Evolutionary conservation across 53 echinoderm and acorn worm species (phyloP).

Genomic region (Antedon mediterranea): DNA sequence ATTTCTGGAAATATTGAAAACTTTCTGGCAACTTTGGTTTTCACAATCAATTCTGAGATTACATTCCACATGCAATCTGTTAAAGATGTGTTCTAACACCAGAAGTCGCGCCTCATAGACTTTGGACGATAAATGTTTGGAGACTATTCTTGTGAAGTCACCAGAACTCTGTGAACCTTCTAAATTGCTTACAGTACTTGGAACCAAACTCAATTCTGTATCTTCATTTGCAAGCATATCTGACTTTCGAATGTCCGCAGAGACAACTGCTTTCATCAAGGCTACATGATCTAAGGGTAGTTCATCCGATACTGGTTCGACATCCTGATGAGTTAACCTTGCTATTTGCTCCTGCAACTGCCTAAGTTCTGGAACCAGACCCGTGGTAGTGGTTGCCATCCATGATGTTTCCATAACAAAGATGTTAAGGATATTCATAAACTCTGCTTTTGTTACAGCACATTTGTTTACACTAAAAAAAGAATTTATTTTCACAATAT

Average conservation of each 20-base stretch:
- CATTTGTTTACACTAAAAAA: slow-evolving; percentile 42
- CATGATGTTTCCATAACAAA: slow-evolving; percentile 27
- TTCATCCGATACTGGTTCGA: not conserved
- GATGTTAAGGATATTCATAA: slow-evolving; percentile 32
- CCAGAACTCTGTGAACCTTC: too few relatives aligned
- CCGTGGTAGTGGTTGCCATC: not conserved
- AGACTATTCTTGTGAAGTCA: not conserved
- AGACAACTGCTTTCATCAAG: slow-evolving; percentile 2
- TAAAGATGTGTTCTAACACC: slow-evolving; percentile 27
- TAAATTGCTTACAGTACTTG: too few relatives aligned
- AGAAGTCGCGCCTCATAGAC: slow-evolving; percentile 49
- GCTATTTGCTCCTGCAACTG: not conserved
- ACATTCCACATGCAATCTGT: not conserved
- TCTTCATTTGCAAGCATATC: too few relatives aligned
- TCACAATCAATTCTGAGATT: not conserved
- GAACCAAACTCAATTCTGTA: too few relatives aligned
- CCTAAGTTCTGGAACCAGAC: not conserved
- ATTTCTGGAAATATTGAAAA: not conserved
- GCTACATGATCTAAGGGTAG: slow-evolving; percentile 6
- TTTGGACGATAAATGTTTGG: not conserved
- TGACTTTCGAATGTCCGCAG: not conserved
- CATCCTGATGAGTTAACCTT: not conserved
- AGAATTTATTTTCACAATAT: not conserved
- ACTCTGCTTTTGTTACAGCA: slow-evolving; percentile 58
- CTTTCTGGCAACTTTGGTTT: not conserved